Evolutionary conservation across 2,113 vertebrate species (phyloP).

Genomic region (Sylvia atricapilla): DNA sequence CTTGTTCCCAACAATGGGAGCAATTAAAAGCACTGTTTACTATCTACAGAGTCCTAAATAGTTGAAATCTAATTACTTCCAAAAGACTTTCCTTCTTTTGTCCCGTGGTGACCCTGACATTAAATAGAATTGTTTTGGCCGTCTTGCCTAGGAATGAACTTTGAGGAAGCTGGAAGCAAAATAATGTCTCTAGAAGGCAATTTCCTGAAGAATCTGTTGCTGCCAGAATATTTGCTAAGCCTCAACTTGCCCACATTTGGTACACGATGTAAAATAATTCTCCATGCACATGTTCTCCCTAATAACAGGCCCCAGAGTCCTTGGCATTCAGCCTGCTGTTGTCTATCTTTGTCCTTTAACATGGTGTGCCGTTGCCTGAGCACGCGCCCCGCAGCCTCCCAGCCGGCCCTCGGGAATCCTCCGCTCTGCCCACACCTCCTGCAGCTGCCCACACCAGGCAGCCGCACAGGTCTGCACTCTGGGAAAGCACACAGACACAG

Average conservation of each 20-base stretch:
- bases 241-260: conserved; percentile 66
- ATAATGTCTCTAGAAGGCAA: conserved; percentile 61
- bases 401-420: neutral
- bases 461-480: fast-evolving
- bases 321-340: neutral
- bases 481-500: neutral
- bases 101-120: conserved; percentile 35
- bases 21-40: conserved; percentile 49
- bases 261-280: conserved; percentile 49
- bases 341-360: conserved; percentile 39
- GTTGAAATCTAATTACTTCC: conserved; percentile 60
- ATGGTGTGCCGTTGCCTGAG: neutral
- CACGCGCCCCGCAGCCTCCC: neutral
- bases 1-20: conserved; percentile 44
- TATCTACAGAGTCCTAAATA: conserved; percentile 37
- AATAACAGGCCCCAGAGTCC: neutral
- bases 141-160: conserved; percentile 35
- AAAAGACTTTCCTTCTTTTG: conserved; percentile 62
- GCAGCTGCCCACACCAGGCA: neutral
- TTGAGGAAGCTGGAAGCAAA: conserved; percentile 56
- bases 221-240: conserved; percentile 48
- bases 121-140: conserved; percentile 51
- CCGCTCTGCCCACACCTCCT: neutral
- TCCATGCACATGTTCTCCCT: neutral
- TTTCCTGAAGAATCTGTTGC: conserved; percentile 50